phyloP scores from a whole-genome alignment of 2,113 vertebrate species.

The Passerina amoena region DNA sequence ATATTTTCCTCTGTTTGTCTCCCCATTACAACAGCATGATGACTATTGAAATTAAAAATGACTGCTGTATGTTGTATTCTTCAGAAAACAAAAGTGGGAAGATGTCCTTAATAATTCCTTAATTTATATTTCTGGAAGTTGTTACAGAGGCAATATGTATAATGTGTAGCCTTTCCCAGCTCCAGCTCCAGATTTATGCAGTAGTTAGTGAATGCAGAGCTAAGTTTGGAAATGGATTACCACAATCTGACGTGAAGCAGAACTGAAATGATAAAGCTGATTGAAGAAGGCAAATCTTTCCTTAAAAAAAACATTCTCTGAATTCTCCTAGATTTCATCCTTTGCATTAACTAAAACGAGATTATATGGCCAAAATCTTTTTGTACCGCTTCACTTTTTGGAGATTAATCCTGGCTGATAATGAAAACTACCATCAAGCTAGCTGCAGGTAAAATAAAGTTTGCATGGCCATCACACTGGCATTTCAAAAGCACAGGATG shows the following conservation, averaged over 20 bases:
- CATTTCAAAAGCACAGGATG: constrained; percentile 4
- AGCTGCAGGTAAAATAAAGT: constrained; percentile 8
- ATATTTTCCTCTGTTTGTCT: neutral
- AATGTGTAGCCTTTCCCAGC: neutral
- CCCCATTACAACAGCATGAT: neutral
- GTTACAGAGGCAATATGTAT: neutral
- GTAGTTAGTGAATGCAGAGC: neutral
- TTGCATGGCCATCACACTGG: neutral
- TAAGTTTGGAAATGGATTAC: neutral
- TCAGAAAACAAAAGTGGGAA: neutral
- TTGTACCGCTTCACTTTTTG: neutral
- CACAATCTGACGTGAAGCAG: neutral
- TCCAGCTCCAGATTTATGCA: neutral
- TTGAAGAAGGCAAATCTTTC: neutral
- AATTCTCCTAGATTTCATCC: neutral
- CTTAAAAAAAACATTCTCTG: neutral
- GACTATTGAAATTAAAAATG: neutral
- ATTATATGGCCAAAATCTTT: neutral
- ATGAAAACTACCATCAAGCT: neutral
- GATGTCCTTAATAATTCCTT: neutral
- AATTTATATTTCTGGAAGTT: neutral
- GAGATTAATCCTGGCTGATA: neutral
- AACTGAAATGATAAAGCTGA: neutral
- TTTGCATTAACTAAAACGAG: neutral
- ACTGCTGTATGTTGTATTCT: neutral